Base-by-base conservation (phyloP, 1,140 invertebrate genomes). In the Leguminivora glycinivorella region DNA sequence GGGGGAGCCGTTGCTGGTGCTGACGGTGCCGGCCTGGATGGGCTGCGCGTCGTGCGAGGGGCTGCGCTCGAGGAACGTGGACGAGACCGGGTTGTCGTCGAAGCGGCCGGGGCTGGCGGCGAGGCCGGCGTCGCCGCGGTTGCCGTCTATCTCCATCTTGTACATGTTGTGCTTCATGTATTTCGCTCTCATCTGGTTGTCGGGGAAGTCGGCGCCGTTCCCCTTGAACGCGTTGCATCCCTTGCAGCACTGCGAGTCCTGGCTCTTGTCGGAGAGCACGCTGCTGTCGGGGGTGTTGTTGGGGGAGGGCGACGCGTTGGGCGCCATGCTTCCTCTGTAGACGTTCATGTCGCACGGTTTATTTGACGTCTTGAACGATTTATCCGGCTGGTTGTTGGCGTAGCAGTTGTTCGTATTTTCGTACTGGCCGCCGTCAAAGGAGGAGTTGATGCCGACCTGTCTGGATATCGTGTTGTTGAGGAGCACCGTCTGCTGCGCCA, bases 401-500 rank as follows among this genome's bases (percentile, higher is more conserved):
- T 76, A 85, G 6, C 76, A 79, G 63, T 70, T 76, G 29, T 71
- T 83, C 2, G 77, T 70, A 69, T 75, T 78, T 40, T 91, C 87
- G 74, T 80, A 86, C 60, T 86, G 83, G 75, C 83, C 86, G 26
- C 68, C 72, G 6, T 89, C 86, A 74, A 83, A 87, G 1, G 80
- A 73, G 17, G 81, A 77, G 68, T 88, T 90, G 19, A 91, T 83
- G 22, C 95, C 94, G 4, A 95, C 95, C 89, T 96, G 95, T 75
- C 95, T 92, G 22, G 95, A 95, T 85, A 97, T 97, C 9, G 96
- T 96, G 81, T 94, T 97, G 76, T 97, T 97, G 26, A 98, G 80
- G 70, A 97, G 81, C 26, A 96, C 96, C 1, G 96, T 97, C 82
- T 97, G 96, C 80, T 97, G 96, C 4, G 96, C 95, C 69, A 98